These are phyloP conservation scores for Aphelenchoides besseyi DNA, from an alignment of 1,140 invertebrate genomes.

Conservation along the genomic window DNA sequence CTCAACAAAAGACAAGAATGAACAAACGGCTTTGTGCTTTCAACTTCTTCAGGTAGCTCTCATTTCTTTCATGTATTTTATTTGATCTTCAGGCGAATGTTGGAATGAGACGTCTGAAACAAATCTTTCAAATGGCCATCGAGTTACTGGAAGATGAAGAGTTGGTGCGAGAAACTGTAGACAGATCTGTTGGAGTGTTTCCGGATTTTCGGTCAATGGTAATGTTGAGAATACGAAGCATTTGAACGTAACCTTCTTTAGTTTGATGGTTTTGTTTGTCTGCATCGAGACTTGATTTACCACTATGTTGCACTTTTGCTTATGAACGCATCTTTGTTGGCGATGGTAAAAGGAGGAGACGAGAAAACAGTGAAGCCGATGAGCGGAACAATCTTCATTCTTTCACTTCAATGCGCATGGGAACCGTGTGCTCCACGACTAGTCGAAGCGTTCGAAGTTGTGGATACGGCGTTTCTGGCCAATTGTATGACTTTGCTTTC, in stretches of 20 bases:
- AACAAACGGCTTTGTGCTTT: constrained; percentile 2
- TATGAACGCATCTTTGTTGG: not conserved
- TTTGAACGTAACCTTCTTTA: too few species aligned
- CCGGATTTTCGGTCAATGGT: not conserved
- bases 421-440: not conserved
- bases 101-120: not conserved
- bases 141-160: constrained; percentile 14
- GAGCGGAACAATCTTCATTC: not conserved
- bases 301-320: constrained; percentile 11
- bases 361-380: not conserved
- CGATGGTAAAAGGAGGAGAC: not conserved
- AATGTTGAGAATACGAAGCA: too few species aligned
- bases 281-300: not conserved
- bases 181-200: not conserved
- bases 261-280: not conserved
- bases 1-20: not conserved
- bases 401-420: not conserved
- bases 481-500: not conserved
- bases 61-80: not conserved
- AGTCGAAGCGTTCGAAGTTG: not conserved
- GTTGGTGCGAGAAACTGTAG: not conserved
- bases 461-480: not conserved
- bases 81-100: not conserved
- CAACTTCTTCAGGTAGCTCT: constrained; percentile 1
- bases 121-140: not conserved